Base-by-base conservation (phyloP, 2,113 vertebrate genomes). In the Gasterosteus aculeatus region DNA sequence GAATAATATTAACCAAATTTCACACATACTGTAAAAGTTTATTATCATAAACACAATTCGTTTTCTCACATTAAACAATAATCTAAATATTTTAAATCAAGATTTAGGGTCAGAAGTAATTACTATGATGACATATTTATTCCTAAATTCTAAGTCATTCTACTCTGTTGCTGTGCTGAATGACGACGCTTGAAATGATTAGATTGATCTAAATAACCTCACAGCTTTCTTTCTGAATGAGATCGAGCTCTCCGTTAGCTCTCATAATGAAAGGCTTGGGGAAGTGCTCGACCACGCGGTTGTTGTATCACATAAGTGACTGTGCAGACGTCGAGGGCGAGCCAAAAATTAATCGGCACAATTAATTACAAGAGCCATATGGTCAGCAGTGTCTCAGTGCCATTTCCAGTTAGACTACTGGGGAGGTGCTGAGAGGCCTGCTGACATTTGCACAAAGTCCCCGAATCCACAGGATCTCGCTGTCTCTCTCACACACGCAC, bases 311-410 rank as follows among this genome's bases (percentile, higher is more conserved):
- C 86, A 80, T 89, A 91, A 93, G 84, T 84, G 83, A 87, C 90
- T 88, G 86, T 77, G 90, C 79, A 84, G 89, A 88, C 69, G 71
- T 86, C 81, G 90, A 90, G 69, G 80, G 61, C 14, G 56, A 91
- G 93, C 92, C 94, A 94, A 90, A 92, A 89, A 89, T 82, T 93
- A 94, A 94, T 92, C 84, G 87, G 59, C 72, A 77, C 89, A 85
- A 95, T 94, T 94, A 93, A 94, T 93, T 94, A 94, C 83, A 78
- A 73, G 82, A 89, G 90, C 94, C 94, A 94, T 94, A 94, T 94
- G 94, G 93, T 93, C 91, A 92, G 84, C 87, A 83, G 91, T 29
- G 71, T 89, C 80, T 90, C 87, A 69, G 89, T 88, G 91, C 88
- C 93, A 87, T 93, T 91, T 94, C 85, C 87, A 87, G 83, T 93